These are phyloP conservation scores for Antedon mediterranea DNA, from an alignment of 53 echinoderm and acorn worm species.

Conservation along the genomic window DNA sequence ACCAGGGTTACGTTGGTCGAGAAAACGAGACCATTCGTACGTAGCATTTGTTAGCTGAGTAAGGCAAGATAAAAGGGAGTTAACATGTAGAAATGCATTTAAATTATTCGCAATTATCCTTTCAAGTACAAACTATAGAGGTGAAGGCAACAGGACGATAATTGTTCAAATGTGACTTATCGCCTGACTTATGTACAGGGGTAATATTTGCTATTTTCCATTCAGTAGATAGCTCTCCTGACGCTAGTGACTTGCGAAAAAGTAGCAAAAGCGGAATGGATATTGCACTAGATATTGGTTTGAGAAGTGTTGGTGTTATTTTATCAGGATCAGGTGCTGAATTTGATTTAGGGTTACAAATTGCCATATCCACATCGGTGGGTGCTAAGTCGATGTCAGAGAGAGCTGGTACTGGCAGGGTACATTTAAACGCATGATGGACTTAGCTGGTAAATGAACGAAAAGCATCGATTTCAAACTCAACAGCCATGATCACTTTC, in stretches of 20 bases:
- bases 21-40: no score
- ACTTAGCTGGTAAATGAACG: conserved; percentile 3
- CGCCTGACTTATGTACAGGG: background rate
- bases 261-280: background rate
- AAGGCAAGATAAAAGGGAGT: no score
- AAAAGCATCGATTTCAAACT: background rate
- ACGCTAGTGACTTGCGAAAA: background rate
- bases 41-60: no score
- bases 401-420: no score
- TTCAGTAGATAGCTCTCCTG: background rate
- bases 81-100: no score
- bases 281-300: background rate
- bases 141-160: background rate
- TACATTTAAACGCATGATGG: conserved; percentile 5
- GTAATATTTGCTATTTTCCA: background rate
- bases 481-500: conserved; percentile 17
- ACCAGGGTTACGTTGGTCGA: no score
- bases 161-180: background rate
- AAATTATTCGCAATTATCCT: no score
- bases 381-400: background rate
- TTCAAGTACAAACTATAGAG: no score
- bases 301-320: background rate
- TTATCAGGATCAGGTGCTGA: background rate
- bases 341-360: background rate
- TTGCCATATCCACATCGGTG: background rate